phyloP scores from a whole-genome alignment of 2,113 vertebrate species.

The Thermophis baileyi region DNA sequence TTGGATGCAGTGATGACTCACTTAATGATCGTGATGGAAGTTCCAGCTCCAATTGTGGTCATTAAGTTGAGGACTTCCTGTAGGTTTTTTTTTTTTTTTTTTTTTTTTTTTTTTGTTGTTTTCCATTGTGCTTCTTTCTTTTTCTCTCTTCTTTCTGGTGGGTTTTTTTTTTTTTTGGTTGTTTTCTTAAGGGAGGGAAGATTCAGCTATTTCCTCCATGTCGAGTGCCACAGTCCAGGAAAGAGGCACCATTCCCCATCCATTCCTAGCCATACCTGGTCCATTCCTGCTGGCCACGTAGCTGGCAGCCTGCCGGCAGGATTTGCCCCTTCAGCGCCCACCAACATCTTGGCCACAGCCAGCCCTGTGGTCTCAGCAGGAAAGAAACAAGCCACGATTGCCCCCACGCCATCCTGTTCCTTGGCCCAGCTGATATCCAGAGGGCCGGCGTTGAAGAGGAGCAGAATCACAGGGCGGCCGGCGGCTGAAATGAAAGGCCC shows the following conservation, averaged over 20 bases:
- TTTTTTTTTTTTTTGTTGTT: no score
- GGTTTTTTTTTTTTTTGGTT: neutral
- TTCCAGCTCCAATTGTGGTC: neutral
- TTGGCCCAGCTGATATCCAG: slow-evolving; percentile 63
- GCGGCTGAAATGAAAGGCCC: slow-evolving; percentile 22
- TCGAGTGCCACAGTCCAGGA: neutral
- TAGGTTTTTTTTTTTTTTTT: neutral
- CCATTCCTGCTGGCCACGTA: slow-evolving; percentile 60
- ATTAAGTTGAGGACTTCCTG: neutral
- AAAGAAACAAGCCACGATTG: slow-evolving; percentile 66
- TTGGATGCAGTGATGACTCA: neutral
- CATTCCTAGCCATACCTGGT: slow-evolving; percentile 48
- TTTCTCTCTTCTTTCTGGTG: no score
- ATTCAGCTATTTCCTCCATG: neutral
- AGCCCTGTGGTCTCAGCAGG: slow-evolving; percentile 59
- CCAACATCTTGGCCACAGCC: slow-evolving; percentile 54
- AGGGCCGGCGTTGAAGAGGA: slow-evolving; percentile 67
- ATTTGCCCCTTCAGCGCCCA: slow-evolving; percentile 35
- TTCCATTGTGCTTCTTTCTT: no score
- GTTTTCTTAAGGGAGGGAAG: neutral
- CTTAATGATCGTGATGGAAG: neutral
- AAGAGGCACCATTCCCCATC: neutral
- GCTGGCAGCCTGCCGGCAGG: slow-evolving; percentile 52
- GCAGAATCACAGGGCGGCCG: slow-evolving; percentile 50
- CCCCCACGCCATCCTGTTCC: slow-evolving; percentile 22